Conservation (phyloP, 2,797 vertebrate genomes). For the Nyctalus aviator region DNA sequence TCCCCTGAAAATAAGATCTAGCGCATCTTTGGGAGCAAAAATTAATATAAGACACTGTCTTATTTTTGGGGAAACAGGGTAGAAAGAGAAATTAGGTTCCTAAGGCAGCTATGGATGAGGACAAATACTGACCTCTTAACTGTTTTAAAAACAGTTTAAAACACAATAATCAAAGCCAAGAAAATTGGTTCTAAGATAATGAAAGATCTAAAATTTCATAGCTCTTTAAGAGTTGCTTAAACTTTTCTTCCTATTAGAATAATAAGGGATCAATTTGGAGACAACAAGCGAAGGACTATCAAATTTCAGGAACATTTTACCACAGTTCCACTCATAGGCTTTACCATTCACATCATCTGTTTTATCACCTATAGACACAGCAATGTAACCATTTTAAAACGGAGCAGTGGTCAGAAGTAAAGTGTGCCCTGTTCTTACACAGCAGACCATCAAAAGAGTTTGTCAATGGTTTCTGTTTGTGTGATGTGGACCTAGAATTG, state of each 20-base stretch:
- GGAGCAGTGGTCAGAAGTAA: neutral
- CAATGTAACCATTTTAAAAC: neutral
- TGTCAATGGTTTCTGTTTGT: neutral
- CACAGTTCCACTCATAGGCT: neutral
- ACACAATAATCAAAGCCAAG: slow-evolving; percentile 20
- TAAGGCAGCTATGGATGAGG: slow-evolving; percentile 32
- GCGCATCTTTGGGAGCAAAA: too few species aligned
- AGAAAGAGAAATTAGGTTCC: slow-evolving; percentile 38
- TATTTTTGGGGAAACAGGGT: too few species aligned
- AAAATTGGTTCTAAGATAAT: slow-evolving; percentile 27
- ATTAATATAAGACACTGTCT: too few species aligned
- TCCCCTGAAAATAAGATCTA: too few species aligned
- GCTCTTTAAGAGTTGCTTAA: slow-evolving; percentile 5
- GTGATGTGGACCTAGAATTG: neutral
- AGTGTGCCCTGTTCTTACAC: neutral
- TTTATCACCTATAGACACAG: neutral
- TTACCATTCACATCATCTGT: neutral
- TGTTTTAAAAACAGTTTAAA: slow-evolving; percentile 39
- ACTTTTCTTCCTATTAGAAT: slow-evolving; percentile 22
- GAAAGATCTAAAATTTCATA: slow-evolving; percentile 34
- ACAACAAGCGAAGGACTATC: neutral
- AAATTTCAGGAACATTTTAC: neutral
- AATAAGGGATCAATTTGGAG: neutral
- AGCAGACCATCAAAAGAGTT: neutral
- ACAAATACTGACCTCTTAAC: neutral